phyloP scores from a whole-genome alignment of 92 coral and sea anemone species.

The Siderastrea siderea region DNA sequence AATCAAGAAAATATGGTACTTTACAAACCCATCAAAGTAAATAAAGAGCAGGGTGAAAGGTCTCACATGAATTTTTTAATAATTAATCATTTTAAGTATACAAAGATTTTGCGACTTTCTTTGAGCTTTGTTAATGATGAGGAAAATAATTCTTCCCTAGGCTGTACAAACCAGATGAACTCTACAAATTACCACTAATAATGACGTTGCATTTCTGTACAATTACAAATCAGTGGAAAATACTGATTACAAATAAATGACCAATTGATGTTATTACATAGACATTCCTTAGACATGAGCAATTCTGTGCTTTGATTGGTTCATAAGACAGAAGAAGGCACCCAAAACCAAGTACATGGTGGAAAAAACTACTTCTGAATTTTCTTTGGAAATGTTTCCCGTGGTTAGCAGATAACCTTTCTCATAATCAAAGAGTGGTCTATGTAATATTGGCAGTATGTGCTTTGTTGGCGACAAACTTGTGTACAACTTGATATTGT shows the following conservation, averaged over 20 bases:
- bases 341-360: too few relatives aligned
- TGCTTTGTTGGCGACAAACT: too few relatives aligned
- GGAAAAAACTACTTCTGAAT: too few relatives aligned
- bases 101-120: slow-evolving; percentile 24
- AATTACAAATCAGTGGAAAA: slow-evolving; percentile 32
- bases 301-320: neutral
- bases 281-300: neutral
- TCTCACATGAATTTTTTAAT: slow-evolving; percentile 4
- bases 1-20: neutral
- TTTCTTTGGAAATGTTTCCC: too few relatives aligned
- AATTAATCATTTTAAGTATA: slow-evolving; percentile 42
- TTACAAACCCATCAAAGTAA: neutral
- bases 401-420: too few relatives aligned
- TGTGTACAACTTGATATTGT: too few relatives aligned
- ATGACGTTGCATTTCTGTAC: slow-evolving; percentile 15
- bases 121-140: slow-evolving; percentile 15
- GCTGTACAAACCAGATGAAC: slow-evolving; percentile 37
- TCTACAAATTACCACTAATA: slow-evolving; percentile 21
- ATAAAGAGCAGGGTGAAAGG: neutral
- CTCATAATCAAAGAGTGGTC: too few relatives aligned
- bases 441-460: too few relatives aligned
- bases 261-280: neutral
- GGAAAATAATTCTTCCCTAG: slow-evolving; percentile 32
- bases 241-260: neutral
- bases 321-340: neutral